Evolutionary conservation across 1,140 invertebrate genomes (phyloP).

Genomic region (Drosophila virilis): DNA sequence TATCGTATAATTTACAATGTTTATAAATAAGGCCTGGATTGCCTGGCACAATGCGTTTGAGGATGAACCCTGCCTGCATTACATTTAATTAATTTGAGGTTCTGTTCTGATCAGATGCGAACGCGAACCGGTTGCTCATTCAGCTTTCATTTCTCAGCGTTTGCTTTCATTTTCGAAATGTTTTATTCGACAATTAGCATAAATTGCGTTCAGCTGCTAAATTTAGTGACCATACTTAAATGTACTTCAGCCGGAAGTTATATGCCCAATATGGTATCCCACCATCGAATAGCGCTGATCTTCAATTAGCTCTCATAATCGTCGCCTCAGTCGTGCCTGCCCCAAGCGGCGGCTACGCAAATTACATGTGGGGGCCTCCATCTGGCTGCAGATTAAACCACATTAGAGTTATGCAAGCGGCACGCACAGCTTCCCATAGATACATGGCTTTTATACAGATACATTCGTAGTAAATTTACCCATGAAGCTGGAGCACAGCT

Average conservation of each 20-base stretch:
- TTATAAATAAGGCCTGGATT: conserved; percentile 31
- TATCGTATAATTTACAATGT: conserved; percentile 28
- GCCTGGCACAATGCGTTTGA: conserved; percentile 16
- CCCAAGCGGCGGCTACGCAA: conserved; percentile 13
- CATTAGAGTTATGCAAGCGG: conserved; percentile 49
- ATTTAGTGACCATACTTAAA: conserved; percentile 40
- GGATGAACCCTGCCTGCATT: conserved; percentile 22
- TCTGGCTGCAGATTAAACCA: conserved; percentile 24
- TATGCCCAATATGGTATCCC: not conserved
- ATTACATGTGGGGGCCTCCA: conserved; percentile 16
- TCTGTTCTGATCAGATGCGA: conserved; percentile 8
- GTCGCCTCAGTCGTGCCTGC: conserved; percentile 27
- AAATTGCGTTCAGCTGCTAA: conserved; percentile 40
- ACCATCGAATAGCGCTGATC: conserved; percentile 9
- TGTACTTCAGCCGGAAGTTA: conserved; percentile 43
- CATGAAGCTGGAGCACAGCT: conserved; percentile 38
- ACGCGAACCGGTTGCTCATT: conserved; percentile 36
- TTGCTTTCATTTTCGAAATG: conserved; percentile 46
- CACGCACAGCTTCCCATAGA: conserved; percentile 44
- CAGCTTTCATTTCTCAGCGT: conserved; percentile 7
- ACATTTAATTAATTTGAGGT: conserved; percentile 8
- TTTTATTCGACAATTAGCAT: conserved; percentile 36
- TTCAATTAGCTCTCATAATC: conserved; percentile 39
- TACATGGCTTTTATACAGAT: not conserved
- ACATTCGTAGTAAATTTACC: conserved; percentile 25